phyloP scores from a whole-genome alignment of 2,888 invertebrate species.

The Oasisia sp. region DNA sequence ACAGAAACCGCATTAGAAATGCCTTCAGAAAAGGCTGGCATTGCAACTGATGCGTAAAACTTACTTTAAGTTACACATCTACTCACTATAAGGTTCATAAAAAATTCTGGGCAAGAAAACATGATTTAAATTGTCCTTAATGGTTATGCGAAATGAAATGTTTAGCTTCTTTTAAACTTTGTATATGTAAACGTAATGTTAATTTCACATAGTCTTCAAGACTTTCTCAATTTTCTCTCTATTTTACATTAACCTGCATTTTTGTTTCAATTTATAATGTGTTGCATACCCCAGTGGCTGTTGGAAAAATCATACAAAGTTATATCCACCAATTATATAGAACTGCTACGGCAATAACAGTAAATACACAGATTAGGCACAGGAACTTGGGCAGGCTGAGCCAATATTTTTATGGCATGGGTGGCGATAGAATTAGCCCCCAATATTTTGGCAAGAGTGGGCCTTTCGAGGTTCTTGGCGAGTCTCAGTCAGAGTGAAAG shows the following conservation, averaged over 20 bases:
- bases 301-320: background rate
- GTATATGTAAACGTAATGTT: too few species aligned
- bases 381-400: too few species aligned
- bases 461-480: too few species aligned
- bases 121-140: background rate
- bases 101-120: background rate
- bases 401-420: too few species aligned
- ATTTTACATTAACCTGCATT: background rate
- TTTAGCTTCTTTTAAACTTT: background rate
- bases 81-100: background rate
- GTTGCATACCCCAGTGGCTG: background rate
- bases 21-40: background rate
- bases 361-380: background rate
- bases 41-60: background rate
- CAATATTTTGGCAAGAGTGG: too few species aligned
- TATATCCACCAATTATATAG: background rate
- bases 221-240: background rate
- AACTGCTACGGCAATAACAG: background rate
- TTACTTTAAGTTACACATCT: background rate
- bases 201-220: too few species aligned
- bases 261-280: background rate
- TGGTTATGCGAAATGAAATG: too few species aligned
- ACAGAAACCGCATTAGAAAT: background rate
- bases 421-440: too few species aligned
- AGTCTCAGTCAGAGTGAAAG: too few species aligned